Conservation (phyloP, 2,888 invertebrate genomes). For the Autographa pulchrina region DNA sequence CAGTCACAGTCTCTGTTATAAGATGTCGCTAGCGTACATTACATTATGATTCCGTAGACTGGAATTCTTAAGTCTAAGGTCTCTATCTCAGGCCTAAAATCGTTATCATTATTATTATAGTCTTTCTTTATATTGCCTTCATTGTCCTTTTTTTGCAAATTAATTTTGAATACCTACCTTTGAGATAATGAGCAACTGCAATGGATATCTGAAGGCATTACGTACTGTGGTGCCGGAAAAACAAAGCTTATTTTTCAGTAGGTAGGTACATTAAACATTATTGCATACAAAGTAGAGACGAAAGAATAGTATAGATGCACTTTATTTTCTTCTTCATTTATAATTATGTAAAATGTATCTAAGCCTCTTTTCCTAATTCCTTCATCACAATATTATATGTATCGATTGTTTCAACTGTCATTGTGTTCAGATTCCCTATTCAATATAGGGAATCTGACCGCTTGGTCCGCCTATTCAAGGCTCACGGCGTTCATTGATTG, state of each 20-base stretch:
- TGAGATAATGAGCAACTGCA: neutral
- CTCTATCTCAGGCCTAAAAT: no score
- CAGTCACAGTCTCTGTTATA: neutral
- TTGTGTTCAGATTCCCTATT: constrained; percentile 12
- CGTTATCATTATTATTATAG: no score
- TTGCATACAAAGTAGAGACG: neutral
- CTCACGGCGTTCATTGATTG: constrained; percentile 69
- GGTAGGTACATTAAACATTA: neutral
- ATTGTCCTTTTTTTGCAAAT: neutral
- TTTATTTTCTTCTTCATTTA: no score
- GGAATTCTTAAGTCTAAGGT: no score
- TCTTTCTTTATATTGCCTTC: no score
- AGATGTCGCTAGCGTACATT: neutral
- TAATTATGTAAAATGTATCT: no score
- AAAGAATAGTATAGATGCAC: neutral
- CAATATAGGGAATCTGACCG: constrained; percentile 24
- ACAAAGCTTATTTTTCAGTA: neutral
- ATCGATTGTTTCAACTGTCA: constrained; percentile 18
- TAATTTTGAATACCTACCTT: neutral
- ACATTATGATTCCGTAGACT: neutral
- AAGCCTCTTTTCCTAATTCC: neutral
- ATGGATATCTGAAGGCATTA: neutral
- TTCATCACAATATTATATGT: neutral
- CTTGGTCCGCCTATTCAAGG: constrained; percentile 62
- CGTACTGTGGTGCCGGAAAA: neutral